phyloP scores from a whole-genome alignment of 2,797 vertebrate genomes.

The Neosilurus hyrtlii region DNA sequence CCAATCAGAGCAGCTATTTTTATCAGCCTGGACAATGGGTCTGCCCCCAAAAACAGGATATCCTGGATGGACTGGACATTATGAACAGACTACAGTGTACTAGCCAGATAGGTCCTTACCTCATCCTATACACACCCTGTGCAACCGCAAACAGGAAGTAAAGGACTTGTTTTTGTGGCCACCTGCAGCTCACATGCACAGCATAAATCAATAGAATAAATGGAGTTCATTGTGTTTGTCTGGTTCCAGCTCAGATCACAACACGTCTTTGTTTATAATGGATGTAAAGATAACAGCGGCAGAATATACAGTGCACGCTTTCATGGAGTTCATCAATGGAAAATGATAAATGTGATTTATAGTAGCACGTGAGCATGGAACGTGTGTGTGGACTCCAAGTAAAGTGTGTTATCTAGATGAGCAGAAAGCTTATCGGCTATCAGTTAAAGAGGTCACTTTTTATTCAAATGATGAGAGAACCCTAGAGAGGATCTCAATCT shows the following conservation, averaged over 20 bases:
- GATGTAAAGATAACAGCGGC: slow-evolving; percentile 30
- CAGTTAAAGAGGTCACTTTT: slow-evolving; percentile 40
- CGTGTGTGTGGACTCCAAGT: slow-evolving; percentile 21
- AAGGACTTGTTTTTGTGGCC: slow-evolving; percentile 39
- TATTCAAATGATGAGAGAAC: slow-evolving; percentile 50
- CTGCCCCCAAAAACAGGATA: slow-evolving; percentile 68
- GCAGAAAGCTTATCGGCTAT: not conserved
- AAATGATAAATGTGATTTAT: slow-evolving; percentile 1
- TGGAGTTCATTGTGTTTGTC: slow-evolving; percentile 35
- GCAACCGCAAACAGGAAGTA: slow-evolving; percentile 51
- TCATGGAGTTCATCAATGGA: slow-evolving; percentile 6
- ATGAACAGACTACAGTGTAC: slow-evolving; percentile 61
- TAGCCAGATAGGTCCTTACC: slow-evolving; percentile 46
- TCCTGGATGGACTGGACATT: slow-evolving; percentile 75
- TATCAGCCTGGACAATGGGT: slow-evolving; percentile 69
- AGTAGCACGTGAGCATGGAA: slow-evolving; percentile 15
- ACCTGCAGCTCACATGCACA: slow-evolving; percentile 33
- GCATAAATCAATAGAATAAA: slow-evolving; percentile 19
- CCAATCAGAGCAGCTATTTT: slow-evolving; percentile 70
- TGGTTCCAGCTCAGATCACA: not conserved
- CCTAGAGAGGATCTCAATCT: slow-evolving; percentile 20
- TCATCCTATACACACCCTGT: slow-evolving; percentile 27
- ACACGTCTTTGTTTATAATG: slow-evolving; percentile 23
- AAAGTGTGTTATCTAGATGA: slow-evolving; percentile 14
- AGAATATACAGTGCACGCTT: not conserved